phyloP scores from a whole-genome alignment of 1,140 invertebrate genomes.

The Euborellia annulipes region DNA sequence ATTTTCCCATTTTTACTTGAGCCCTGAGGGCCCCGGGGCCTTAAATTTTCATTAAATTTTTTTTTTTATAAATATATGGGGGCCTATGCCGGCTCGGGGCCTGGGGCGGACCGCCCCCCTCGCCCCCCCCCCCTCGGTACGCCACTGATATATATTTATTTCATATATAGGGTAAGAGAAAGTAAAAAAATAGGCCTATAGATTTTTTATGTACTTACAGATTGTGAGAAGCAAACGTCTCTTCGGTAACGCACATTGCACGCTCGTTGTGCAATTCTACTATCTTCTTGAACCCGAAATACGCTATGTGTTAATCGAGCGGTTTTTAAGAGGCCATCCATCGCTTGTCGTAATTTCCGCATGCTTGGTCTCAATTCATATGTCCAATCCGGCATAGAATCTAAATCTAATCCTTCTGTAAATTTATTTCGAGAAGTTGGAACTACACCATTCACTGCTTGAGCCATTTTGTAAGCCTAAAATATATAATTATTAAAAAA shows the following conservation, averaged over 20 bases:
- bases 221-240: conserved; percentile 85
- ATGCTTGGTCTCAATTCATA: conserved; percentile 61
- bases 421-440: conserved; percentile 45
- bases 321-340: conserved; percentile 66
- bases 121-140: too few relatives aligned
- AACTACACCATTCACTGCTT: conserved; percentile 8
- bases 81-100: too few relatives aligned
- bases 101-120: too few relatives aligned
- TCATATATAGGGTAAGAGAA: too few relatives aligned
- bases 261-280: conserved; percentile 41
- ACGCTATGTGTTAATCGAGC: conserved; percentile 75
- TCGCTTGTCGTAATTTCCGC: conserved; percentile 62
- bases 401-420: conserved; percentile 50
- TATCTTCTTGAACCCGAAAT: conserved; percentile 62
- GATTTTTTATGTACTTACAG: conserved; percentile 50
- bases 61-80: too few relatives aligned
- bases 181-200: too few relatives aligned
- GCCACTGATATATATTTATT: too few relatives aligned
- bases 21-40: too few relatives aligned
- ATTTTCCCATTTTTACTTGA: too few relatives aligned
- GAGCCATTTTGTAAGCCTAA: too few relatives aligned
- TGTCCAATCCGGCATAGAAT: conserved; percentile 52
- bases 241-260: conserved; percentile 52
- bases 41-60: too few relatives aligned
- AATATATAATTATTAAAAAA: too few relatives aligned